Evolutionary conservation across 2,888 invertebrate genomes (phyloP).

Genomic region (Diarsia dahlii): DNA sequence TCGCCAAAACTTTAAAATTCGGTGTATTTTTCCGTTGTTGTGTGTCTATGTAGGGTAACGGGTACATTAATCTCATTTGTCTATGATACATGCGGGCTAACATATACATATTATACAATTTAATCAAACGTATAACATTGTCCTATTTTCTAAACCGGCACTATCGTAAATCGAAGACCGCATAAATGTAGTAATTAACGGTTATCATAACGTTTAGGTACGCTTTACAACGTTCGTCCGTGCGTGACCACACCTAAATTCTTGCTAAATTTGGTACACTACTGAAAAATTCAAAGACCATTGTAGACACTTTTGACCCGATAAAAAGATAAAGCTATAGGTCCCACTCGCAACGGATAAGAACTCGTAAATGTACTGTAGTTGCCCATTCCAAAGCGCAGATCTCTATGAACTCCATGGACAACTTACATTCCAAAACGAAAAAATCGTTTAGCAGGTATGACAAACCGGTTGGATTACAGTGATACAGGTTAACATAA

Average conservation of each 20-base stretch:
- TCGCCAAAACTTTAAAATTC: conserved; percentile 1
- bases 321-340: neutral
- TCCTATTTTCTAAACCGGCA: conserved; percentile 51
- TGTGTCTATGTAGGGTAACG: conserved; percentile 51
- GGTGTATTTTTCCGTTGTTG: conserved; percentile 38
- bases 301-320: neutral
- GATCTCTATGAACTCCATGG: neutral
- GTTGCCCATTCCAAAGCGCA: neutral
- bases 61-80: conserved; percentile 54
- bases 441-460: conserved; percentile 5
- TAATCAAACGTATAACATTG: conserved; percentile 26
- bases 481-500: conserved; percentile 32
- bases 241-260: conserved; percentile 32
- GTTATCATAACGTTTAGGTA: conserved; percentile 37
- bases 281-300: neutral
- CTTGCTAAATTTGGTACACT: neutral
- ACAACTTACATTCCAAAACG: neutral
- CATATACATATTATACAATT: conserved; percentile 15
- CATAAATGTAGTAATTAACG: conserved; percentile 40
- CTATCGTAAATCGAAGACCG: conserved; percentile 44
- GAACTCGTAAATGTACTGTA: neutral
- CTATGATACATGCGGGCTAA: conserved; percentile 58
- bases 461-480: conserved; percentile 20
- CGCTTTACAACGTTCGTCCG: conserved; percentile 12
- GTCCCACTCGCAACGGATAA: neutral